These are phyloP conservation scores for Scomber japonicus DNA, from an alignment of 2,113 vertebrate genomes.

Conservation along the genomic window DNA sequence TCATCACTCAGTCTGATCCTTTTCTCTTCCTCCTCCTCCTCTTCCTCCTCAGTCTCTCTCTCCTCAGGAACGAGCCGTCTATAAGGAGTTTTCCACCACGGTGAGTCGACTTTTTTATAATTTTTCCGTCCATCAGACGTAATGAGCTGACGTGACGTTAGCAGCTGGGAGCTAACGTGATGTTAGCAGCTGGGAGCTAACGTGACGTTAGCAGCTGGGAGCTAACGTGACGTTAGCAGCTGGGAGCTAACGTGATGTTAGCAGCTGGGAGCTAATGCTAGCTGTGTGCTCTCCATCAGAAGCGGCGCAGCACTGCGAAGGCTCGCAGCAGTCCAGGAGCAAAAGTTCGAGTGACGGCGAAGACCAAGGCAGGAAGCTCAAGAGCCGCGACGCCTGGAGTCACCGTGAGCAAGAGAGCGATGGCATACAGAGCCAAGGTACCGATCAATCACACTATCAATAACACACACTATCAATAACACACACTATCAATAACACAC, in stretches of 20 bases:
- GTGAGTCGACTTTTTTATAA: conserved; percentile 72
- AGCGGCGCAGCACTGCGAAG: conserved; percentile 83
- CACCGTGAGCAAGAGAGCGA: conserved; percentile 80
- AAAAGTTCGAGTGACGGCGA: conserved; percentile 80
- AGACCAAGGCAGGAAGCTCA: conserved; percentile 78
- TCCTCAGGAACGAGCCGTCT: conserved; percentile 83
- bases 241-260: not conserved
- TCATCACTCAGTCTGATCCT: too few species aligned
- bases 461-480: conserved; percentile 30
- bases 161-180: not conserved
- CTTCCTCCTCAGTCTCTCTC: conserved; percentile 80
- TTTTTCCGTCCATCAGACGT: too few species aligned
- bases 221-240: not conserved
- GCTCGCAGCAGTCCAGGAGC: conserved; percentile 68
- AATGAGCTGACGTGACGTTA: not conserved
- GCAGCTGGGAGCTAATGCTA: not conserved
- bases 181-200: not conserved
- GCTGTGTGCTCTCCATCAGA: conserved; percentile 62
- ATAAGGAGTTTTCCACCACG: conserved; percentile 83
- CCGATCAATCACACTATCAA: conserved; percentile 15
- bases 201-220: not conserved
- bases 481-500: conserved; percentile 38
- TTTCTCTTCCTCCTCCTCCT: not conserved
- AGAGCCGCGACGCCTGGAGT: conserved; percentile 69
- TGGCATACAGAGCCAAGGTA: conserved; percentile 87